Conservation (phyloP, 23 tunicate genomes). For the Styela plicata region DNA sequence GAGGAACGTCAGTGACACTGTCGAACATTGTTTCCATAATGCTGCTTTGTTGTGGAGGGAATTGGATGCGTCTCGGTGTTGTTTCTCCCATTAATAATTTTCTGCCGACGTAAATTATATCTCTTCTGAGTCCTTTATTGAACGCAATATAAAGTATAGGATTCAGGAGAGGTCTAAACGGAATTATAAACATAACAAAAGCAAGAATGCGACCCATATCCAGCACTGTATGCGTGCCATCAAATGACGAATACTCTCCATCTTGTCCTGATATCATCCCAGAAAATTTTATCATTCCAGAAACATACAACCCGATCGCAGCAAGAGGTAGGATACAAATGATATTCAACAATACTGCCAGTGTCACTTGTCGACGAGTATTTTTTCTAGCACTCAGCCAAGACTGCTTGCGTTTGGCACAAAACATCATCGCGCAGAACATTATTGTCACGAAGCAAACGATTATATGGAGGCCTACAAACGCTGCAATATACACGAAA, state of each 20-base stretch:
- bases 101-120: conserved; percentile 19
- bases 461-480: conserved; percentile 46
- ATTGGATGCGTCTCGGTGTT: neutral
- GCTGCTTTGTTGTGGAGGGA: conserved; percentile 7
- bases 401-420: conserved; percentile 51
- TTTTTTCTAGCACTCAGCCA: conserved; percentile 59
- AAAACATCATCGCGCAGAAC: conserved; percentile 59
- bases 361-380: conserved; percentile 58
- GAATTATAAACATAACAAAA: conserved; percentile 50
- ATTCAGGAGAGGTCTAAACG: conserved; percentile 47
- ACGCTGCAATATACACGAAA: conserved; percentile 48
- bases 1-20: neutral
- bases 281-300: conserved; percentile 43
- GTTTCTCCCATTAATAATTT: neutral
- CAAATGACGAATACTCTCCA: conserved; percentile 9
- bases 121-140: conserved; percentile 46
- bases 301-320: conserved; percentile 44
- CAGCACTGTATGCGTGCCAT: conserved; percentile 10
- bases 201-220: conserved; percentile 59
- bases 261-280: conserved; percentile 4
- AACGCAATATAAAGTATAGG: conserved; percentile 62
- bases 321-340: conserved; percentile 61
- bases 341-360: conserved; percentile 55
- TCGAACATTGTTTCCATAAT: conserved; percentile 24
- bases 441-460: conserved; percentile 34